These are phyloP conservation scores for Channa striata DNA, from an alignment of 2,797 vertebrate species.

Conservation along the genomic window DNA sequence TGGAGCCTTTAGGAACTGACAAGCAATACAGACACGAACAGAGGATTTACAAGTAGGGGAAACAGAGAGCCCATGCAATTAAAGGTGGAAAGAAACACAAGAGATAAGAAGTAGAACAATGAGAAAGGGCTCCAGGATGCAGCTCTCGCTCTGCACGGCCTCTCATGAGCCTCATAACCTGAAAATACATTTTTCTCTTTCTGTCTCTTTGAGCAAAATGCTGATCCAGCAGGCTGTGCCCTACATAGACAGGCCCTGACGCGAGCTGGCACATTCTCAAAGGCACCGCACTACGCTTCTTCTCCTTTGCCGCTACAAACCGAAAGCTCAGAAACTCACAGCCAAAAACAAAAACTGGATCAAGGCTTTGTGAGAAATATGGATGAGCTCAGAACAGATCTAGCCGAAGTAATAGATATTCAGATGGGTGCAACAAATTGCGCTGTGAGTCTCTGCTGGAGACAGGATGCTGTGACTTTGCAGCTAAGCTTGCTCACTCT, in stretches of 20 bases:
- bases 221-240: slow-evolving; percentile 68
- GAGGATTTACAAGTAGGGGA: background rate
- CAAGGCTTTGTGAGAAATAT: background rate
- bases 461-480: slow-evolving; percentile 60
- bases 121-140: background rate
- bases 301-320: slow-evolving; percentile 10
- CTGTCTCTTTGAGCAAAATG: slow-evolving; percentile 46
- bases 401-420: slow-evolving; percentile 23
- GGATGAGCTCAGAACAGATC: slow-evolving; percentile 11
- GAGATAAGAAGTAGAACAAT: background rate
- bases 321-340: background rate
- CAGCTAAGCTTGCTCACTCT: slow-evolving; percentile 47
- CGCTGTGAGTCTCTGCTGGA: slow-evolving; percentile 24
- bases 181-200: slow-evolving; percentile 12
- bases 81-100: no score
- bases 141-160: background rate
- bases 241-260: slow-evolving; percentile 51
- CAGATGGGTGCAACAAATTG: slow-evolving; percentile 12
- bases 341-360: background rate
- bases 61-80: background rate
- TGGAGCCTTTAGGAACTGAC: slow-evolving; percentile 27
- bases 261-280: slow-evolving; percentile 45
- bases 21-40: background rate
- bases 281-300: slow-evolving; percentile 18
- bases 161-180: slow-evolving; percentile 7